Evolutionary conservation across 2,888 invertebrate genomes (phyloP), one percentile per base, ranked within the genome.

Genomic region (Leptura quadrifasciata): DNA sequence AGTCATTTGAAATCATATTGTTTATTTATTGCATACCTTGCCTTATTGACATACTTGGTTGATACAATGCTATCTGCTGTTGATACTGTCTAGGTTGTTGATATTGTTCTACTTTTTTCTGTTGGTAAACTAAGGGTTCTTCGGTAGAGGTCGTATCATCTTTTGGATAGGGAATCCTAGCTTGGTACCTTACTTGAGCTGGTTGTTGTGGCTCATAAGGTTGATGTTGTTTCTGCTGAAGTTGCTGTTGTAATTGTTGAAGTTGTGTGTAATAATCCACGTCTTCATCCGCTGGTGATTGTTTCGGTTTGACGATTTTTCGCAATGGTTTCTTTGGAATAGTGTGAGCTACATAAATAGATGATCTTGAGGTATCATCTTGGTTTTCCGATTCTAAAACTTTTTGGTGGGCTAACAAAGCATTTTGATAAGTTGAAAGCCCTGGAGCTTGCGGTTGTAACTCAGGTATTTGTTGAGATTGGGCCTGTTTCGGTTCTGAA

Each of bases 121-220:
- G 52, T 21, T 72, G 63, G 63, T 69, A 52, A 73, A 92, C 88
- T 88, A 72, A 87, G 27, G 74, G 64, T 63, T 76, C 47, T 5
- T 35, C 31, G 9, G 31, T 65, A 18, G 21, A 8, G 2, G 65
- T 1, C 12, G 8, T 9, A 24, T 54, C 74, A 55, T 78, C 76
- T 67, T 75, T 76, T 64, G 72, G 52, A 80, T 79, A 39, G 75
- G 76, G 47, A 76, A 80, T 68, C 70, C 77, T 39, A 39, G 82
- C 69, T 70, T 79, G 71, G 72, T 81, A 79, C 79, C 81, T 80
- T 73, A 82, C 79, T 64, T 81, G 75, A 70, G 83, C 81, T 80
- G 78, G 87, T 86, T 85, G 84, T 83, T 82, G 80, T 64, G 57
- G 70, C 6, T 55, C 69, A 31, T 60, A 52, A 1, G 35, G 31